Base-by-base conservation (phyloP, 2,113 vertebrate species). In the Genyomyrus donnyi region DNA sequence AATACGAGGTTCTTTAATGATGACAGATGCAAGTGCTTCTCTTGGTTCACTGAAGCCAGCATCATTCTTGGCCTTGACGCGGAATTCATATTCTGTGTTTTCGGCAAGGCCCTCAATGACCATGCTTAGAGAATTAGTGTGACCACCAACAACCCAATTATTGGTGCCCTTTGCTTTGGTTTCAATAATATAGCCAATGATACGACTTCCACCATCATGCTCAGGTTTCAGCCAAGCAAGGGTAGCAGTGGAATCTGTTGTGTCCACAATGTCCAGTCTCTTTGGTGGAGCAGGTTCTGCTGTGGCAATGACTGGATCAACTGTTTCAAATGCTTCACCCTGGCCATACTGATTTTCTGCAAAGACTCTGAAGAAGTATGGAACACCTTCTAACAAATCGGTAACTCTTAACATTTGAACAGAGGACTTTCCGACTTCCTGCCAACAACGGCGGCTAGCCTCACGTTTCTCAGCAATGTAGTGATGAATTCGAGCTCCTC, bases 191-290 rank as follows among this genome's bases (percentile, higher is more conserved):
- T 98, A 99, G 66, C 94, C 93, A 91, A 96, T 97, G 91, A 99
- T 96, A 88, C 97, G 97, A 91, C 98, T 99, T 84, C 98, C 98
- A 89, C 98, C 98, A 87, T 99, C 98, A 31, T 99, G 98, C 58
- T 99, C 98, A 88, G 98, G 98, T 93, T 99, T 99, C 88, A 98
- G 95, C 98, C 98, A 99, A 91, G 97, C 97, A 91, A 99, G 94
- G 24, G 94, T 94, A 62, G 96, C 97, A 39, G 97, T 97, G 89
- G 94, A 97, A 91, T 98, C 98, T 52, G 97, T 98, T 84, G 98
- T 99, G 92, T 99, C 98, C 19, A 98, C 92, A 27, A 99, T 93
- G 91, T 99, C 97, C 91, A 99, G 91, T 93, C 98, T 97, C 93
- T 97, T 99, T 83, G 98, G 98, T 91, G 97, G 94, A 90, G 98